phyloP scores from a whole-genome alignment of 2,113 vertebrate genomes.

The Limanda limanda region DNA sequence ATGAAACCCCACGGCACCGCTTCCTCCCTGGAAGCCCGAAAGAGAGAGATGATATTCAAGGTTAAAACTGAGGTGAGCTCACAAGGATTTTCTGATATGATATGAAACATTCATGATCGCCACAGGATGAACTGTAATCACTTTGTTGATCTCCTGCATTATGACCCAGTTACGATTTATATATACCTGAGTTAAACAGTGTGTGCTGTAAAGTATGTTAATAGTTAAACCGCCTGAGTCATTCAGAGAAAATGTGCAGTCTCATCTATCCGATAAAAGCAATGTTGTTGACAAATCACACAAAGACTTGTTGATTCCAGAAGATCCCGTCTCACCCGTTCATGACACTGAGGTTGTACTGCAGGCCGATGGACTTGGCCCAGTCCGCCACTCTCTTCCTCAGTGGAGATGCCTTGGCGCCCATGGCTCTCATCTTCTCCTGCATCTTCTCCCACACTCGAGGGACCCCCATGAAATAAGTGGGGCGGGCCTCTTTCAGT shows the following conservation, averaged over 20 bases:
- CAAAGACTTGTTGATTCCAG: neutral
- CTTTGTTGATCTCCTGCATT: too few relatives aligned
- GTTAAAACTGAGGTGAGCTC: too few relatives aligned
- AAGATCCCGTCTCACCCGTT: constrained; percentile 66
- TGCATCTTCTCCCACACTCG: constrained; percentile 88
- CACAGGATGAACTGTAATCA: too few relatives aligned
- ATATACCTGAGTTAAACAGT: too few relatives aligned
- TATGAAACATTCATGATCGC: neutral
- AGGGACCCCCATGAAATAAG: constrained; percentile 80
- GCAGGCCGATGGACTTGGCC: constrained; percentile 82
- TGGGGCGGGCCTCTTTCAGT: constrained; percentile 74
- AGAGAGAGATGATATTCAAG: neutral
- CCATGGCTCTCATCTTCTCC: constrained; percentile 77
- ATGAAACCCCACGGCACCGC: constrained; percentile 78
- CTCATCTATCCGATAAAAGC: too few relatives aligned
- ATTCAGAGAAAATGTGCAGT: too few relatives aligned
- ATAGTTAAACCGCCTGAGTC: too few relatives aligned
- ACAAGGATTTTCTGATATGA: too few relatives aligned
- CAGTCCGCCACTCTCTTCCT: constrained; percentile 74
- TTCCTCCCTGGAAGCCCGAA: constrained; percentile 61
- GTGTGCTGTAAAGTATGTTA: too few relatives aligned
- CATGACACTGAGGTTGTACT: constrained; percentile 82
- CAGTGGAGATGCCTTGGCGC: constrained; percentile 72
- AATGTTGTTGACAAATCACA: too few relatives aligned
- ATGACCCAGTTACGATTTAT: too few relatives aligned